These are phyloP conservation scores for Macaca mulatta DNA, from an alignment of 2,113 vertebrate genomes.

Conservation along the genomic window DNA sequence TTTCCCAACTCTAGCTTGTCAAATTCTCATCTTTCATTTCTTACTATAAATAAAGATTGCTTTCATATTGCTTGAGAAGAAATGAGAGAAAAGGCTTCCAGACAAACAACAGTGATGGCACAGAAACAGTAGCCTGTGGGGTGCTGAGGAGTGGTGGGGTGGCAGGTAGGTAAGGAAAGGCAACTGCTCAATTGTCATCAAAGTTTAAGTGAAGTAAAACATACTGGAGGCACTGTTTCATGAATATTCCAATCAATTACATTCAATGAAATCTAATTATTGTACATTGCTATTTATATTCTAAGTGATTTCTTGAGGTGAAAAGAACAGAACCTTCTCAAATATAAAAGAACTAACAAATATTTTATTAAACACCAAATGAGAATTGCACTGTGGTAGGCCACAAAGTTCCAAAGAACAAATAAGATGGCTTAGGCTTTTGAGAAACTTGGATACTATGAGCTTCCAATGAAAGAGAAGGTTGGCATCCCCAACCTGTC, in stretches of 20 bases:
- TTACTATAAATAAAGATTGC: not conserved
- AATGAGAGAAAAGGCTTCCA: constrained; percentile 14
- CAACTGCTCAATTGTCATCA: not conserved
- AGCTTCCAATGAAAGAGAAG: not conserved
- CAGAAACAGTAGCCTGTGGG: not conserved
- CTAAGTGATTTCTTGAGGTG: constrained; percentile 10
- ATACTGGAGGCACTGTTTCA: not conserved
- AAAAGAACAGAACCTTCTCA: constrained; percentile 54
- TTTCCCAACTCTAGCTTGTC: not conserved
- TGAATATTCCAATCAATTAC: constrained; percentile 45
- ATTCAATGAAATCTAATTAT: constrained; percentile 37
- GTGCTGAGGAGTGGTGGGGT: not conserved
- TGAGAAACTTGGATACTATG: not conserved
- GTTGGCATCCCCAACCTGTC: not conserved
- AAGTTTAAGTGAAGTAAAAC: constrained; percentile 27
- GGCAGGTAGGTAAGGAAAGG: not conserved
- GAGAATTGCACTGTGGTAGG: not conserved
- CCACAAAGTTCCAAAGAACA: not conserved
- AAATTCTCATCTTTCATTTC: not conserved
- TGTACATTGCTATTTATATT: constrained; percentile 9
- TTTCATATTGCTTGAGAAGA: constrained; percentile 23
- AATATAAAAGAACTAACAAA: constrained; percentile 27
- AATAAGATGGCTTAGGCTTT: not conserved
- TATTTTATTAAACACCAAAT: constrained; percentile 15
- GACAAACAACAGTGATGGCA: not conserved